phyloP scores from a whole-genome alignment of 2,888 invertebrate species.

The Calephelis perditalis region DNA sequence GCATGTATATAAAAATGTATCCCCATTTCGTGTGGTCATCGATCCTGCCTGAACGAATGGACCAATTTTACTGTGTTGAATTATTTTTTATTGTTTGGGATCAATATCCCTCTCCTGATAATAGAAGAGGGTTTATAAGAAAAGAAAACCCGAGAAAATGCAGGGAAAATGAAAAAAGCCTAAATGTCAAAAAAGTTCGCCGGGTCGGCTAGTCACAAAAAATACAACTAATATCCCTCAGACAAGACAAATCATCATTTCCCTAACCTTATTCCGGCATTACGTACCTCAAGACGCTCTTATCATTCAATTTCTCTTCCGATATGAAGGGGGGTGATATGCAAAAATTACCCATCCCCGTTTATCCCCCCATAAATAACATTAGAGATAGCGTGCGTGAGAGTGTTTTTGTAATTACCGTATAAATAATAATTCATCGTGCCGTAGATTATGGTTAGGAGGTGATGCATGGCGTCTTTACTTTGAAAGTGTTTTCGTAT shows the following conservation, averaged over 20 bases:
- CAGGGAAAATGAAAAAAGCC: too few relatives aligned
- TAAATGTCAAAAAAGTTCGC: too few relatives aligned
- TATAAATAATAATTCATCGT: conserved; percentile 74
- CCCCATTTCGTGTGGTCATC: too few relatives aligned
- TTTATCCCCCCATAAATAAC: conserved; percentile 75
- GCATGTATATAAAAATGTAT: too few relatives aligned
- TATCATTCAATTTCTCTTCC: conserved; percentile 63
- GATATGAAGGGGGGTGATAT: conserved; percentile 58
- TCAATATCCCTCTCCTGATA: too few relatives aligned
- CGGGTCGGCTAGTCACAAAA: conserved; percentile 16
- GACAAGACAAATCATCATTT: conserved; percentile 34
- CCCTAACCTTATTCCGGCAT: conserved; percentile 28
- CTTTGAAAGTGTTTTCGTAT: not conserved
- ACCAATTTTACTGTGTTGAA: too few relatives aligned
- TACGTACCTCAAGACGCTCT: conserved; percentile 34
- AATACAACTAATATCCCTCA: conserved; percentile 21
- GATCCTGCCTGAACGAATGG: too few relatives aligned
- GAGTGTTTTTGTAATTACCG: conserved; percentile 76
- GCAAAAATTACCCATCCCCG: conserved; percentile 67
- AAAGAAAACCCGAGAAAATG: too few relatives aligned
- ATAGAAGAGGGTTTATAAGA: too few relatives aligned
- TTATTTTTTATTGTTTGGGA: too few relatives aligned
- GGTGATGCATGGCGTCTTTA: conserved; percentile 51
- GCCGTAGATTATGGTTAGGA: conserved; percentile 69
- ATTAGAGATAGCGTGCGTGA: conserved; percentile 67